Evolutionary conservation across 2,113 vertebrate species (phyloP).

Genomic region (Sisor rabdophorus): DNA sequence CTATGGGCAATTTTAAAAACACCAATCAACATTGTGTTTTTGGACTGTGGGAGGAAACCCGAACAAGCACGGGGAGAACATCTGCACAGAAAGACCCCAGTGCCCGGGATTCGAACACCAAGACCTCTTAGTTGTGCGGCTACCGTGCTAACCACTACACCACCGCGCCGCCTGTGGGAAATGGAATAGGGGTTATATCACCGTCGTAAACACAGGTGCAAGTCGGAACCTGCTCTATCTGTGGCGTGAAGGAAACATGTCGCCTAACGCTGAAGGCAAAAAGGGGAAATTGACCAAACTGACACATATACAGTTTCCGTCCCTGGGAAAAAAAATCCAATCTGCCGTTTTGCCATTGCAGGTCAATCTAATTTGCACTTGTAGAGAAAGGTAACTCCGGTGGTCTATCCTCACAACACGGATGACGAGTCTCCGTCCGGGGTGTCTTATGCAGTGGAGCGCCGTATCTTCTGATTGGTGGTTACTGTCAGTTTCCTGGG

Average conservation of each 20-base stretch:
- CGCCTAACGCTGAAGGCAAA: background rate
- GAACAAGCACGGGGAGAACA: no score
- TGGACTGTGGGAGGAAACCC: no score
- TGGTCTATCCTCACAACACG: constrained; percentile 17
- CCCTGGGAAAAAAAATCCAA: constrained; percentile 29
- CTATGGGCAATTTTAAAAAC: no score
- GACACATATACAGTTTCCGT: constrained; percentile 34
- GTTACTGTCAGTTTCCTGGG: constrained; percentile 1
- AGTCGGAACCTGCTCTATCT: constrained; percentile 5
- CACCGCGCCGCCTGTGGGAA: constrained; percentile 3
- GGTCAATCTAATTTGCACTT: constrained; percentile 40
- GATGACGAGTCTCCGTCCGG: background rate
- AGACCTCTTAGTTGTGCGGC: no score
- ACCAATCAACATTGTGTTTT: no score
- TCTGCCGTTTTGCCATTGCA: constrained; percentile 25
- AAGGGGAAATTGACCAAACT: constrained; percentile 17
- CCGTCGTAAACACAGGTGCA: constrained; percentile 36
- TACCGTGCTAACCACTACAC: no score
- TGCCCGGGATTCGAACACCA: no score
- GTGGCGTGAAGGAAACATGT: background rate
- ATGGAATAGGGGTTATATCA: constrained; percentile 47
- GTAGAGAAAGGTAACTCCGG: constrained; percentile 18
- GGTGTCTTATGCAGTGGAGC: background rate
- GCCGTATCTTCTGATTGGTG: constrained; percentile 1
- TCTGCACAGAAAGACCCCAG: no score